These are phyloP conservation scores for Tortrix viridana DNA, from an alignment of 2,888 invertebrate species.

Conservation along the genomic window DNA sequence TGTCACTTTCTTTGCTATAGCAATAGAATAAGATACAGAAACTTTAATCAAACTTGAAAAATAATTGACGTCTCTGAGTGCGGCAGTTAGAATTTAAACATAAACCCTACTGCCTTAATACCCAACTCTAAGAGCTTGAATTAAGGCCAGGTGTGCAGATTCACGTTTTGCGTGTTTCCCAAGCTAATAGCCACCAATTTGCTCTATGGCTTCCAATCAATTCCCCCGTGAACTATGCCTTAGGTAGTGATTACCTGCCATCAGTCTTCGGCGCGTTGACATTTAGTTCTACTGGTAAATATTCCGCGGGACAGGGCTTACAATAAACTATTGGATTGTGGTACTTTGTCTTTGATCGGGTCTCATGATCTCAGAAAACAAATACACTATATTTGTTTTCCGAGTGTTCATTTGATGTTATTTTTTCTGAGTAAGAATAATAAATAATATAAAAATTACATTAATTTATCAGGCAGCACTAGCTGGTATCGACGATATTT, in stretches of 20 bases:
- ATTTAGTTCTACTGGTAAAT: neutral
- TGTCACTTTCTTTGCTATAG: too few species aligned
- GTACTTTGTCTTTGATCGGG: too few species aligned
- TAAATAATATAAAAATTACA: neutral
- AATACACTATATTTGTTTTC: too few species aligned
- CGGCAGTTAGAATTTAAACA: neutral
- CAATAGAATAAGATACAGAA: too few species aligned
- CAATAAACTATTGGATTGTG: neutral
- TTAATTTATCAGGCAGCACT: neutral
- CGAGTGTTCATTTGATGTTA: too few species aligned
- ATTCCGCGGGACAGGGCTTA: neutral
- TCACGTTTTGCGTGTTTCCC: constrained; percentile 22
- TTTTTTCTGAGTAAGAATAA: neutral
- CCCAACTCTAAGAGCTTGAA: constrained; percentile 12
- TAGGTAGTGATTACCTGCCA: constrained; percentile 15
- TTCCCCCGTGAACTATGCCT: constrained; percentile 30
- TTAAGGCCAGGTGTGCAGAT: constrained; percentile 20
- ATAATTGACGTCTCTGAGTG: too few species aligned
- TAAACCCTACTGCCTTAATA: neutral
- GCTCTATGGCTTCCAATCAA: constrained; percentile 23
- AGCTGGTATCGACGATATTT: constrained; percentile 3
- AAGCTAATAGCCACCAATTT: constrained; percentile 29
- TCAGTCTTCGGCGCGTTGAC: neutral
- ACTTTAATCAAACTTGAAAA: too few species aligned
- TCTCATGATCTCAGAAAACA: too few species aligned